phyloP scores from a whole-genome alignment of 2,113 vertebrate species.

The Microcebus tavaratra region DNA sequence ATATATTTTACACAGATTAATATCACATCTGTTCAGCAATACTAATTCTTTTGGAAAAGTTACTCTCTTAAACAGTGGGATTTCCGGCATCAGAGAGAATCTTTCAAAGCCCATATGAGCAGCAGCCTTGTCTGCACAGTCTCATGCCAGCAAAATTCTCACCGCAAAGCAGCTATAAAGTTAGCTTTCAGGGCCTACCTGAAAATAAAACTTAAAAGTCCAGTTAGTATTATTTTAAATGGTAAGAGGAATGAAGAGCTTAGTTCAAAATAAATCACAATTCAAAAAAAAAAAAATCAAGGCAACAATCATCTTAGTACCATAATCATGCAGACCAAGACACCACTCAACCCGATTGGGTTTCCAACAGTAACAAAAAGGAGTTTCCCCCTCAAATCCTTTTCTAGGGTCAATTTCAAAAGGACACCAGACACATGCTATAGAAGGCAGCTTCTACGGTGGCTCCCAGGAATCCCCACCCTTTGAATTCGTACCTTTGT shows the following conservation, averaged over 20 bases:
- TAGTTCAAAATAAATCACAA: not conserved
- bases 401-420: not conserved
- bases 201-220: constrained; percentile 3
- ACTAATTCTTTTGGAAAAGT: constrained; percentile 31
- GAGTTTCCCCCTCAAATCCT: not conserved
- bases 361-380: not conserved
- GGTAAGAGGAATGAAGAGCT: not conserved
- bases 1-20: constrained; percentile 26
- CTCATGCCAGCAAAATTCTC: not conserved
- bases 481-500: not conserved
- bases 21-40: not conserved
- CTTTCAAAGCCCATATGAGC: not conserved
- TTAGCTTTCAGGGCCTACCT: not conserved
- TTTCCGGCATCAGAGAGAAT: not conserved
- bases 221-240: not conserved
- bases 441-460: not conserved
- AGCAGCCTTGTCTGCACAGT: not conserved
- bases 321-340: not conserved
- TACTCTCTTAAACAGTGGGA: constrained; percentile 10
- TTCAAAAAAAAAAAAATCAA: not conserved
- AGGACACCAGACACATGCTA: not conserved
- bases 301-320: not conserved
- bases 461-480: not conserved
- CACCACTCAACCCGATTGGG: not conserved
- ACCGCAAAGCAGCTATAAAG: not conserved